These are phyloP conservation scores for Polyodon spathula DNA, from an alignment of 2,113 vertebrate species.

Conservation along the genomic window DNA sequence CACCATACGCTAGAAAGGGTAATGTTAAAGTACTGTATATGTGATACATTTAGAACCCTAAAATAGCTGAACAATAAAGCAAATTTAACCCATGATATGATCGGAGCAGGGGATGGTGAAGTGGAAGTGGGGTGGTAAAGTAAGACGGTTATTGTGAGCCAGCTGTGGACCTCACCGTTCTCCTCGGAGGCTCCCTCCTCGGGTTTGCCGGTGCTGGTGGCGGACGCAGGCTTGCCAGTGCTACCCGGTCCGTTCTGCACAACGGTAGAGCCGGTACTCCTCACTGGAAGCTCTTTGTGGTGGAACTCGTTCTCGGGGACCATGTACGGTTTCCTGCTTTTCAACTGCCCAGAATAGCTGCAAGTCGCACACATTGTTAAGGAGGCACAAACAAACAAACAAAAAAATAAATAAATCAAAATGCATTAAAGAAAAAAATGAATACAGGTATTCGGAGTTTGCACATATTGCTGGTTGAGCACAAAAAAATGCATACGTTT, in stretches of 20 bases:
- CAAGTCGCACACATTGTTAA: conserved; percentile 83
- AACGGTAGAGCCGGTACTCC: conserved; percentile 70
- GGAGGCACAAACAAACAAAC: conserved; percentile 44
- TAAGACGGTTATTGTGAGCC: too few species aligned
- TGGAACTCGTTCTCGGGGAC: conserved; percentile 99
- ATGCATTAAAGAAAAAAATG: too few species aligned
- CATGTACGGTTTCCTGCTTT: conserved; percentile 98
- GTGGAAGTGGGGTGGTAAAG: too few species aligned
- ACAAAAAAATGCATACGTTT: too few species aligned
- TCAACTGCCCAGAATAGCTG: conserved; percentile 99
- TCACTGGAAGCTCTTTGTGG: conserved; percentile 87
- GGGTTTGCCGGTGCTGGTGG: conserved; percentile 66
- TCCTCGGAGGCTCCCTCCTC: conserved; percentile 82
- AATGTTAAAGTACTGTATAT: too few species aligned
- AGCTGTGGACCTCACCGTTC: conserved; percentile 72
- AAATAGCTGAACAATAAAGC: too few species aligned
- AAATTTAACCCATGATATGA: too few species aligned
- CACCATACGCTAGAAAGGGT: too few species aligned
- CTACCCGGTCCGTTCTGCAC: conserved; percentile 88
- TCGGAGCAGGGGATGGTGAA: too few species aligned
- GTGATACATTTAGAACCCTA: too few species aligned
- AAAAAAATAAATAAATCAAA: conserved; percentile 34
- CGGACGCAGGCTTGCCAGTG: conserved; percentile 61
- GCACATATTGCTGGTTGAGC: too few species aligned
- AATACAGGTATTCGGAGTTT: too few species aligned